A percentile compares a stretch with the other conserved stretches of the same genome.
phyloP scores from a whole-genome alignment of 2,113 vertebrate species.

The Leucosticte australis region DNA sequence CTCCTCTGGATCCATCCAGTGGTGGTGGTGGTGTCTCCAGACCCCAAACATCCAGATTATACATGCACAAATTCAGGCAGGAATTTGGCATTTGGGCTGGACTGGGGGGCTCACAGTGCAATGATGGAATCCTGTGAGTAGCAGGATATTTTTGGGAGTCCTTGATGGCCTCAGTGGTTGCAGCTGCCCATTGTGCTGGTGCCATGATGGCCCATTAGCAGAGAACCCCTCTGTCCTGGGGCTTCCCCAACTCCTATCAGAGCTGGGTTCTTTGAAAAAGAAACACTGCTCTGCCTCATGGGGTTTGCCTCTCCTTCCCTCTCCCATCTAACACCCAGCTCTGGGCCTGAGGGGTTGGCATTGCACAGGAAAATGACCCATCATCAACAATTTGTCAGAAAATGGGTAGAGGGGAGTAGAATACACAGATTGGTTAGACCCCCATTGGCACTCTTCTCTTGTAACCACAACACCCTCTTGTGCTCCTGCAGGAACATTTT shows the following conservation, averaged over 20 bases:
- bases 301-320: background rate
- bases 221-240: background rate
- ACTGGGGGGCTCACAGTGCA: background rate
- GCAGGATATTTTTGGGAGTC: background rate
- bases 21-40: background rate
- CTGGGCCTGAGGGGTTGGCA: background rate
- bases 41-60: background rate
- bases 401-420: background rate
- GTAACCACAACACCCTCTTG: background rate
- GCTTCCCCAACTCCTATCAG: background rate
- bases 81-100: background rate
- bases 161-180: background rate
- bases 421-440: too few species aligned
- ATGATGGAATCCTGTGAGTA: background rate
- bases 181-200: background rate
- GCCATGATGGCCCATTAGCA: background rate
- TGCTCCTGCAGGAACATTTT: background rate
- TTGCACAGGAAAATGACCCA: background rate
- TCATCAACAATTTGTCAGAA: background rate
- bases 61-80: fast-evolving
- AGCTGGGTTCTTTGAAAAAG: background rate
- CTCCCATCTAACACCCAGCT: background rate
- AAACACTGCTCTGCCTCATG: fast-evolving
- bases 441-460: background rate
- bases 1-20: background rate